These are phyloP conservation scores for Chinchilla lanigera DNA, from an alignment of 2,113 vertebrate species.

Conservation along the genomic window DNA sequence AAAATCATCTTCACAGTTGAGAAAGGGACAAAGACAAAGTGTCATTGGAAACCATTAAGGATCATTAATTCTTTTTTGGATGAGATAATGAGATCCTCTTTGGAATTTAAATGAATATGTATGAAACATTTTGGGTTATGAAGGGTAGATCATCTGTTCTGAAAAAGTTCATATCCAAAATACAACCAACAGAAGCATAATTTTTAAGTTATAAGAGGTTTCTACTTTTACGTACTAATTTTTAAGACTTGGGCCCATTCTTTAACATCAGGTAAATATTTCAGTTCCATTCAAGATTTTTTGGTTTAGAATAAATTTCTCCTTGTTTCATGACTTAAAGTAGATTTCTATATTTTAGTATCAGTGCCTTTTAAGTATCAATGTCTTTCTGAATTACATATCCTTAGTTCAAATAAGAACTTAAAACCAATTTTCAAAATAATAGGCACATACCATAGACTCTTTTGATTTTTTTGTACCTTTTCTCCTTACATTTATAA, in stretches of 20 bases:
- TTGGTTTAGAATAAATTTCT: conserved; percentile 15
- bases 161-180: conserved; percentile 73
- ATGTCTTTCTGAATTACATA: neutral
- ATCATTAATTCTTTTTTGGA: conserved; percentile 82
- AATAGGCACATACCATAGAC: neutral
- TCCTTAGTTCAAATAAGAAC: neutral
- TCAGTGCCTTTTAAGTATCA: neutral
- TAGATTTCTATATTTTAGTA: neutral
- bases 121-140: conserved; percentile 79
- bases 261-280: conserved; percentile 51
- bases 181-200: conserved; percentile 22
- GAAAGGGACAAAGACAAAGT: conserved; percentile 79
- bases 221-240: conserved; percentile 54
- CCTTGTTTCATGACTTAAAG: neutral
- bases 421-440: conserved; percentile 6
- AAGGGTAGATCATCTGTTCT: conserved; percentile 69
- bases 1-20: conserved; percentile 70
- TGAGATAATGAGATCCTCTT: conserved; percentile 81
- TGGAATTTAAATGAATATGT: conserved; percentile 82
- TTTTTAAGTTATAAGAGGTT: conserved; percentile 54
- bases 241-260: conserved; percentile 34
- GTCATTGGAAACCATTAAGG: conserved; percentile 80
- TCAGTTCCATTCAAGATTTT: neutral
- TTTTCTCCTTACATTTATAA: neutral
- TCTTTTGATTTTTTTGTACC: neutral